phyloP scores from a whole-genome alignment of 2,113 vertebrate species.

The Ptilonorhynchus violaceus region DNA sequence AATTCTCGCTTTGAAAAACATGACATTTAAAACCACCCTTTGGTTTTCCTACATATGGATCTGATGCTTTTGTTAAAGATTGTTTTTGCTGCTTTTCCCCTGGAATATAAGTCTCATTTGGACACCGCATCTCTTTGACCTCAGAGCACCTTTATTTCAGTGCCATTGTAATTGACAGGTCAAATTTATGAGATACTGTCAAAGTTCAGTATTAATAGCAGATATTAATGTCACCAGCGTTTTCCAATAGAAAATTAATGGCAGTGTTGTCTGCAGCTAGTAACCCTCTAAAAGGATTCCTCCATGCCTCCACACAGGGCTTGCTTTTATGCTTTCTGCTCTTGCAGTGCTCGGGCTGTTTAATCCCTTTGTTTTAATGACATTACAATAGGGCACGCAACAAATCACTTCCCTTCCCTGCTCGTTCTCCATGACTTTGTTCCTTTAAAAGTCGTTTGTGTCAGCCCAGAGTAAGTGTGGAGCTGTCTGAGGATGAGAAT shows the following conservation, averaged over 20 bases:
- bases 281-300: slow-evolving; percentile 28
- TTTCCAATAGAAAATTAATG: slow-evolving; percentile 54
- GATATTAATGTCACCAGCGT: slow-evolving; percentile 66
- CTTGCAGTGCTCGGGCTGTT: neutral
- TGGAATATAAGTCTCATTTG: slow-evolving; percentile 61
- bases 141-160: slow-evolving; percentile 67
- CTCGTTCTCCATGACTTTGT: neutral
- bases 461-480: neutral
- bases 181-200: slow-evolving; percentile 64
- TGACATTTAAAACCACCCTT: slow-evolving; percentile 72
- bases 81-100: slow-evolving; percentile 56
- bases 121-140: slow-evolving; percentile 63
- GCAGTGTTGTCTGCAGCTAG: slow-evolving; percentile 19
- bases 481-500: neutral
- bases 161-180: slow-evolving; percentile 63
- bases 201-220: slow-evolving; percentile 62
- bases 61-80: slow-evolving; percentile 63
- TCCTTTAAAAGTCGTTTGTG: neutral
- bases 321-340: slow-evolving; percentile 35
- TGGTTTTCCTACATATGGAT: slow-evolving; percentile 71
- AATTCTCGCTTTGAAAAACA: slow-evolving; percentile 72
- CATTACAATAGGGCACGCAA: neutral
- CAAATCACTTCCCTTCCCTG: slow-evolving; percentile 15
- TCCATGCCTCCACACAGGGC: neutral
- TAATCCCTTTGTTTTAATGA: slow-evolving; percentile 11